Conservation (phyloP, 92 coral and sea anemone species). For the Actinostola sp. region DNA sequence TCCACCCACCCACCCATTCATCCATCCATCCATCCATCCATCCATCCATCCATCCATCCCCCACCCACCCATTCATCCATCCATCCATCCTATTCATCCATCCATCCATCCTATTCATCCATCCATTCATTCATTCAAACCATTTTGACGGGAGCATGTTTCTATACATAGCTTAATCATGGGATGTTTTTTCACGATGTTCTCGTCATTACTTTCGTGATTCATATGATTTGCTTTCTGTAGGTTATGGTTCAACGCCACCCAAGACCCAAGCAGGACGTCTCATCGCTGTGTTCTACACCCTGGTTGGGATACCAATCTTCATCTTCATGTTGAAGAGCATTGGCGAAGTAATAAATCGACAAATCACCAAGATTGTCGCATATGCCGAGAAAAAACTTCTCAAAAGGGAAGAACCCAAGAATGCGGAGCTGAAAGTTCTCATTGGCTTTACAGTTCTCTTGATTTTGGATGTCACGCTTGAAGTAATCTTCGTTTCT, state of each 20-base stretch:
- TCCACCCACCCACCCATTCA: too few relatives aligned
- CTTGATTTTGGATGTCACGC: conserved; percentile 2
- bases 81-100: too few relatives aligned
- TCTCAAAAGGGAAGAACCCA: conserved; percentile 19
- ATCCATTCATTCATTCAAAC: too few relatives aligned
- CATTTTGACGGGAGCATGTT: too few relatives aligned
- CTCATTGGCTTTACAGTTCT: conserved; percentile 30
- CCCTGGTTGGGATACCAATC: conserved; percentile 39
- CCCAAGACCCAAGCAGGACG: conserved; percentile 44
- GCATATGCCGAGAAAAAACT: conserved; percentile 18
- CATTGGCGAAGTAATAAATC: conserved; percentile 37
- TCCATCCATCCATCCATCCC: too few relatives aligned
- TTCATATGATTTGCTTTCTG: background rate
- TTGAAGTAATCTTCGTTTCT: conserved; percentile 1
- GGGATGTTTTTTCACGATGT: too few relatives aligned
- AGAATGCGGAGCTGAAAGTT: conserved; percentile 31
- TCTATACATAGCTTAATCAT: too few relatives aligned
- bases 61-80: too few relatives aligned
- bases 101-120: too few relatives aligned
- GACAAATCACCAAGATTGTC: conserved; percentile 29
- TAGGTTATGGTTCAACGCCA: conserved; percentile 44
- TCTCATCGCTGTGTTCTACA: conserved; percentile 31
- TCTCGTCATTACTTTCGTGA: too few relatives aligned
- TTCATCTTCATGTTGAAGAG: conserved; percentile 31
- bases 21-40: too few relatives aligned